Conservation (phyloP, 2,113 vertebrate genomes). For the Crotophaga sulcirostris region DNA sequence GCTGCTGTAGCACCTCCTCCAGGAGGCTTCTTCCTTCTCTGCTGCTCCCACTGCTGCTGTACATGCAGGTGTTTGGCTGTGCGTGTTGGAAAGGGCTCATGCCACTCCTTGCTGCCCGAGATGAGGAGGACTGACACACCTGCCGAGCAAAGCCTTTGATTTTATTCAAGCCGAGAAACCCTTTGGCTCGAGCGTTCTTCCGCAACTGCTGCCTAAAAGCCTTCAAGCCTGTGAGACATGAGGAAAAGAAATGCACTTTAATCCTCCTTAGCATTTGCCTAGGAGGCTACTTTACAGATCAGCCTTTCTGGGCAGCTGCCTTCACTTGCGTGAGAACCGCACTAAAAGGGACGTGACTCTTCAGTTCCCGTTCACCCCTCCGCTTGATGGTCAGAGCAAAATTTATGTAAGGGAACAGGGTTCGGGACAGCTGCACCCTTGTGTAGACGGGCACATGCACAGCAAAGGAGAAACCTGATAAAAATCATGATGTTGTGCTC, state of each 20-base stretch:
- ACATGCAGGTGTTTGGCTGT: conserved; percentile 64
- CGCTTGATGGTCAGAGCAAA: not conserved
- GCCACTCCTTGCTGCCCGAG: conserved; percentile 80
- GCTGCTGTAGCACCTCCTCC: conserved; percentile 91
- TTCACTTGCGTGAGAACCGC: not conserved
- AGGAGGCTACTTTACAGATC: not conserved
- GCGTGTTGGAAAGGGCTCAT: conserved; percentile 74
- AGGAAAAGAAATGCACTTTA: not conserved
- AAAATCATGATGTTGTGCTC: not conserved
- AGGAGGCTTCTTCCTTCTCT: conserved; percentile 77
- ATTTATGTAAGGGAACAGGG: not conserved
- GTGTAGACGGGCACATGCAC: not conserved
- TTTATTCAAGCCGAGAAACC: conserved; percentile 93
- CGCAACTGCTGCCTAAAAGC: conserved; percentile 95
- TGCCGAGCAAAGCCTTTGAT: conserved; percentile 93
- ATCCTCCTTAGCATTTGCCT: not conserved
- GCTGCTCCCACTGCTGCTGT: conserved; percentile 48
- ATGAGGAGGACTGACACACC: conserved; percentile 79
- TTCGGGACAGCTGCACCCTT: not conserved
- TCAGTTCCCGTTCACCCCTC: not conserved
- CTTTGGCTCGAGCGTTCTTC: conserved; percentile 90
- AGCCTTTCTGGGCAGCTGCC: not conserved
- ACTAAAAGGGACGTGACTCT: not conserved
- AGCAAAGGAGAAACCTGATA: not conserved
- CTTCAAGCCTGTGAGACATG: conserved; percentile 84